Conservation (phyloP, 2,888 invertebrate genomes). For the Colletes collaris region DNA sequence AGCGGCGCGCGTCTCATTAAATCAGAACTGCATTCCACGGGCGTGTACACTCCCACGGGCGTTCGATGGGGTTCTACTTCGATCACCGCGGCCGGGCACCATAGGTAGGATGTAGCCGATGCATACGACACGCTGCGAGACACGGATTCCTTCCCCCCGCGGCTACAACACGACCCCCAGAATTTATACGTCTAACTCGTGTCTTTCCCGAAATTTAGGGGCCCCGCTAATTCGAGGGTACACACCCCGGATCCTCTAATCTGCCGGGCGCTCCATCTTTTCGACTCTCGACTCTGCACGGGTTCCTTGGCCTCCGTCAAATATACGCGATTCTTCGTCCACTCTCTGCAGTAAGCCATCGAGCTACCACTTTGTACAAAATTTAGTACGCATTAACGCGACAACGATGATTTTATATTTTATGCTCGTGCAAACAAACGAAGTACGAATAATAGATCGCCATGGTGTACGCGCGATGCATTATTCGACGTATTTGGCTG, state of each 20-base stretch:
- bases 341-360: no score
- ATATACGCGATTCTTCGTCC: no score
- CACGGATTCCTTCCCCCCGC: slow-evolving; percentile 71
- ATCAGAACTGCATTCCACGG: slow-evolving; percentile 83
- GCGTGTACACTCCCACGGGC: slow-evolving; percentile 83
- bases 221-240: slow-evolving; percentile 49
- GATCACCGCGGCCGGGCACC: slow-evolving; percentile 74
- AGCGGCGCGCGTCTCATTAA: slow-evolving; percentile 80
- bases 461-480: no score
- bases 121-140: slow-evolving; percentile 82
- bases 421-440: no score
- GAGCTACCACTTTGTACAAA: no score
- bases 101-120: slow-evolving; percentile 78
- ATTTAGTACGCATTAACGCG: no score
- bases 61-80: slow-evolving; percentile 82
- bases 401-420: no score
- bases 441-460: no score
- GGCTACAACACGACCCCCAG: slow-evolving; percentile 39
- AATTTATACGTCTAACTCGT: slow-evolving; percentile 72
- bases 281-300: background rate
- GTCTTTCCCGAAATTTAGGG: slow-evolving; percentile 71
- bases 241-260: slow-evolving; percentile 50
- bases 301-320: background rate
- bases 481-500: no score
- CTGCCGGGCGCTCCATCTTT: slow-evolving; percentile 11